These are phyloP conservation scores for Macrobrachium rosenbergii DNA, from an alignment of 1,140 invertebrate species.

Conservation along the genomic window DNA sequence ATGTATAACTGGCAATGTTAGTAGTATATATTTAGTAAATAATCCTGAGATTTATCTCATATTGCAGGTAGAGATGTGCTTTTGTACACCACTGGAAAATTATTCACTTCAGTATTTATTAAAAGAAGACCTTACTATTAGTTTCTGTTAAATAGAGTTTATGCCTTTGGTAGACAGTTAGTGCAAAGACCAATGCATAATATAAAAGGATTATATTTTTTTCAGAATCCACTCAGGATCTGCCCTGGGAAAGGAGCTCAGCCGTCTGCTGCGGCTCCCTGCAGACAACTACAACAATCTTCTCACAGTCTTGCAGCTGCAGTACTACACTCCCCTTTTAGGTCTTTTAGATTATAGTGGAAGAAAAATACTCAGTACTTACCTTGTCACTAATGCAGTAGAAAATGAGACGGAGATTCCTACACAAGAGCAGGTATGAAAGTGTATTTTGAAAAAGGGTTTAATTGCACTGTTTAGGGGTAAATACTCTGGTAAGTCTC, in stretches of 20 bases:
- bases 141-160: too few relatives aligned
- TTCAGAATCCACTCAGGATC: conserved; percentile 70
- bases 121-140: too few relatives aligned
- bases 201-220: not conserved
- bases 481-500: too few relatives aligned
- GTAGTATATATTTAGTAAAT: too few relatives aligned
- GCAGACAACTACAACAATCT: conserved; percentile 96
- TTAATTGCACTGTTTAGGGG: too few relatives aligned
- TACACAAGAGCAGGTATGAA: conserved; percentile 80
- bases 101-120: too few relatives aligned
- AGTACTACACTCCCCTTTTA: conserved; percentile 88
- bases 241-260: conserved; percentile 90
- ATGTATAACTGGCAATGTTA: too few relatives aligned
- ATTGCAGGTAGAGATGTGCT: too few relatives aligned
- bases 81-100: too few relatives aligned
- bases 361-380: conserved; percentile 87
- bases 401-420: conserved; percentile 90
- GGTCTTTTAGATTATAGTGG: conserved; percentile 92
- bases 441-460: conserved; percentile 67
- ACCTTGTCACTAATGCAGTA: conserved; percentile 88
- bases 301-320: conserved; percentile 81
- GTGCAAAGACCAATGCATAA: too few relatives aligned
- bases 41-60: too few relatives aligned
- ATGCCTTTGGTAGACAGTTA: too few relatives aligned
- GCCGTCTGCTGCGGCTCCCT: conserved; percentile 93